Conservation (phyloP, 2,113 vertebrate species). For the Cebidichthys violaceus region DNA sequence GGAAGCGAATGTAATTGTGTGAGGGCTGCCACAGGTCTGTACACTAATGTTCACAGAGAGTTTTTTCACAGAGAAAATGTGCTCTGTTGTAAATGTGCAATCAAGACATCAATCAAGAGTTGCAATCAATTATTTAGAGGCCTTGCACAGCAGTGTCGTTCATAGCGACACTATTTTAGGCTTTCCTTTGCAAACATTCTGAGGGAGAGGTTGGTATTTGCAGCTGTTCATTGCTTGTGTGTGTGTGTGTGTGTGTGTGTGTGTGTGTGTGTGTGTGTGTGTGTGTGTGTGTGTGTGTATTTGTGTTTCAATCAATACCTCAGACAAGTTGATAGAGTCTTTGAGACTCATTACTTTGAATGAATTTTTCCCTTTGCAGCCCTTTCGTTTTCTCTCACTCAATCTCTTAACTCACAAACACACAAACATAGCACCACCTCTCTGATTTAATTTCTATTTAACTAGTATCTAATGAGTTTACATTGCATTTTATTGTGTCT, state of each 20-base stretch:
- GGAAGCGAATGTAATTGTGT: conserved; percentile 47
- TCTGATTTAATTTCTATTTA: conserved; percentile 57
- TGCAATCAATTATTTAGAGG: conserved; percentile 61
- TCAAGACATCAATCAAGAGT: conserved; percentile 61
- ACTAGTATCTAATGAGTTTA: conserved; percentile 56
- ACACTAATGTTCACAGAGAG: conserved; percentile 40
- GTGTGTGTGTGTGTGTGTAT: neutral
- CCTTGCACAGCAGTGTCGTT: conserved; percentile 33
- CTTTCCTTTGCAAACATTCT: conserved; percentile 35
- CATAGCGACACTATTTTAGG: conserved; percentile 31
- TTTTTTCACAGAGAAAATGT: conserved; percentile 51
- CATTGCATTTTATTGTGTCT: conserved; percentile 52
- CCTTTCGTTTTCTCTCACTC: conserved; percentile 1
- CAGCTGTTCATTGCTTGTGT: neutral
- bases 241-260: neutral
- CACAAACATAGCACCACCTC: conserved; percentile 28
- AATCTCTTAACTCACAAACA: conserved; percentile 38
- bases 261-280: conserved; percentile 8
- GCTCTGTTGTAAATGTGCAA: conserved; percentile 56
- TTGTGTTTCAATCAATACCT: conserved; percentile 41
- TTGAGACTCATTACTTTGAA: conserved; percentile 59
- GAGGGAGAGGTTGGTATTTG: conserved; percentile 29
- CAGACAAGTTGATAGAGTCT: conserved; percentile 42
- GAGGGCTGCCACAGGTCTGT: conserved; percentile 41
- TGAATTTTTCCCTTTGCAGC: conserved; percentile 34